Percentiles rank a stretch among this genome's conserved stretches.
Evolutionary conservation across 2,888 invertebrate species (phyloP).

Genomic region (Ennomos quercinarius): DNA sequence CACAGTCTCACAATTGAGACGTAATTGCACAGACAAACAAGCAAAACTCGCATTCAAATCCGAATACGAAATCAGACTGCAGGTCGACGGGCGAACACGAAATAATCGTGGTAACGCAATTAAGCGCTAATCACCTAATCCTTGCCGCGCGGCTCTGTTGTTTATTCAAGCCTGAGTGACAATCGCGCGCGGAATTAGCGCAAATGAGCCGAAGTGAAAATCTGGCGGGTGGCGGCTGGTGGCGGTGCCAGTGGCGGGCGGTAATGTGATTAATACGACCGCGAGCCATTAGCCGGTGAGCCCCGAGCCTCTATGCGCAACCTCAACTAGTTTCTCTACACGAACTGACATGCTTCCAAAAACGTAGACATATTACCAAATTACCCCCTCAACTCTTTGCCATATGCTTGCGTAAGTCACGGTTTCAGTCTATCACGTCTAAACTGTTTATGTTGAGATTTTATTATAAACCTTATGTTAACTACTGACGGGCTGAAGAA

Average conservation of each 20-base stretch:
- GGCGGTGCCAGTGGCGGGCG: slow-evolving; percentile 46
- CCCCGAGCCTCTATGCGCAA: slow-evolving; percentile 42
- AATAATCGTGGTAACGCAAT: slow-evolving; percentile 84
- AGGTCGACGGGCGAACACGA: slow-evolving; percentile 74
- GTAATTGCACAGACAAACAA: slow-evolving; percentile 52
- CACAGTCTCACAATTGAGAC: slow-evolving; percentile 43
- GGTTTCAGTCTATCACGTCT: slow-evolving; percentile 17
- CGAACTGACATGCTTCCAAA: slow-evolving; percentile 27
- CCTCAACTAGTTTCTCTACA: slow-evolving; percentile 26
- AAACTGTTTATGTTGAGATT: slow-evolving; percentile 9
- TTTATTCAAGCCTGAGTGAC: slow-evolving; percentile 85
- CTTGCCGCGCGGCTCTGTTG: slow-evolving; percentile 81
- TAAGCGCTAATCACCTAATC: slow-evolving; percentile 85
- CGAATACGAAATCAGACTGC: slow-evolving; percentile 79
- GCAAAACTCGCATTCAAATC: slow-evolving; percentile 72
- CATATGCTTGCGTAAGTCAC: slow-evolving; percentile 9
- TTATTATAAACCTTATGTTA: background rate
- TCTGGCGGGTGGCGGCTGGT: slow-evolving; percentile 68
- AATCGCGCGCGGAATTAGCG: slow-evolving; percentile 84
- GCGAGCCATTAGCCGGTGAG: slow-evolving; percentile 69
- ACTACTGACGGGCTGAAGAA: background rate
- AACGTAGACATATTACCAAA: slow-evolving; percentile 27
- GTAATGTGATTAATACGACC: slow-evolving; percentile 81
- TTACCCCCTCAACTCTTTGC: slow-evolving; percentile 19
- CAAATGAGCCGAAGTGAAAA: slow-evolving; percentile 85